Base-by-base conservation (phyloP, 2,113 vertebrate genomes). In the Erinaceus europaeus region DNA sequence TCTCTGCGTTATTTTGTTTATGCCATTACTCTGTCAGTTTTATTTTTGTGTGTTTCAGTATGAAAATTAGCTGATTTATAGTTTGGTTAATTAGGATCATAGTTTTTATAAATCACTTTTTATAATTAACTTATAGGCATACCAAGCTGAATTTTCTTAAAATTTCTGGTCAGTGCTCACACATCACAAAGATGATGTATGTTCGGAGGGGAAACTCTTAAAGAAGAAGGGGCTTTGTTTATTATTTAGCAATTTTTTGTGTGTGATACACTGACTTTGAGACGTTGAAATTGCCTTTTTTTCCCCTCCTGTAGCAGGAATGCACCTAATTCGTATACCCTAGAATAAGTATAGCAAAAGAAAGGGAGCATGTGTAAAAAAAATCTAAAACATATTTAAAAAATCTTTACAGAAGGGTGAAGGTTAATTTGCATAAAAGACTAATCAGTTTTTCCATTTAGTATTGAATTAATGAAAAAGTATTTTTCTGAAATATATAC, bases 41-140 rank as follows among this genome's bases (percentile, higher is more conserved):
- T 48, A 50, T 93, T 95, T 88, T 38, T 74, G 25, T 59, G 55
- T 94, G 89, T 93, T 93, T 74, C 93, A 32, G 40, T 88, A 65
- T 85, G 77, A 93, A 57, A 73, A 86, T 14, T 50, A 48, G 29
- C 78, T 90, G 64, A 94, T 92, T 93, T n/a, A n/a, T 94, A 5
- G 4, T 80, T 89, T 94, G 65, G 75, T 93, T 95, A 93, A 89
- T 94, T 72, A 64, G 25, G 9, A 40, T 52, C 88, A 91, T 84
- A 3, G 53, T 53, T 89, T 92, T 93, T 87, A 91, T 84, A 88
- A 62, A 78, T n/a, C 20, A 40, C 15, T 77, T 25, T 18, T 6
- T 83, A 1, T 74, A 38, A 3, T 73, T 94, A 61, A 78, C 21
- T 72, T 81, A 48, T 42, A 46, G 29, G 15, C 65, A 59, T 59